Percentiles rank a stretch among this genome's conserved stretches.
These are phyloP conservation scores for Octopus sinensis DNA, from an alignment of 1,140 invertebrate genomes.

Conservation along the genomic window DNA sequence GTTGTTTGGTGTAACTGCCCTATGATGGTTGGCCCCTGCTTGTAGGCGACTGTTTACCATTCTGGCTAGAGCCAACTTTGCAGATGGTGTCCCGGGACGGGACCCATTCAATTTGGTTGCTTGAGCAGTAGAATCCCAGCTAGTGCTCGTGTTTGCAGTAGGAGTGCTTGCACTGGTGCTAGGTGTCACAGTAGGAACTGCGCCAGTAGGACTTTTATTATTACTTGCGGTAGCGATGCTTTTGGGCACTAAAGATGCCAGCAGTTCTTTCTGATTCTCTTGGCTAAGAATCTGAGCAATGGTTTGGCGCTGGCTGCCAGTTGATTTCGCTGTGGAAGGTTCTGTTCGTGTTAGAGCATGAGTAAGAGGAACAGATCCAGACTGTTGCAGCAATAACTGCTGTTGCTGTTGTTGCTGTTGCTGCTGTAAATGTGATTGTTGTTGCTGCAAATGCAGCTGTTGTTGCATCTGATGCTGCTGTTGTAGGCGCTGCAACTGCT, in stretches of 20 bases:
- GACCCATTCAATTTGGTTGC: slow-evolving; percentile 8
- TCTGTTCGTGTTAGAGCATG: not conserved
- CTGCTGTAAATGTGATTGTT: too few species aligned
- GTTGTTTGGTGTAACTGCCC: not conserved
- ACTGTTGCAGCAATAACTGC: too few species aligned
- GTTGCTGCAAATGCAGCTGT: too few species aligned
- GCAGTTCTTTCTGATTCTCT: slow-evolving; percentile 10
- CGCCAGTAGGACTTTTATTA: not conserved
- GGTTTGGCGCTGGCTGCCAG: slow-evolving; percentile 6
- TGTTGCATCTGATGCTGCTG: too few species aligned
- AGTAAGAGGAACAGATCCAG: slow-evolving; percentile 10
- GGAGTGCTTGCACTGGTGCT: not conserved
- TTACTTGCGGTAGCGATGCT: slow-evolving; percentile 17
- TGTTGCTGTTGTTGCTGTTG: too few species aligned
- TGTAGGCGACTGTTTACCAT: slow-evolving; percentile 86
- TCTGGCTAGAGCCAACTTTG: slow-evolving; percentile 91
- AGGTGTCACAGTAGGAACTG: slow-evolving; percentile 10
- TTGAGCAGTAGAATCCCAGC: slow-evolving; percentile 19
- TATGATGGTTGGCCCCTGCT: slow-evolving; percentile 22
- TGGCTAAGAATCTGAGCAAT: slow-evolving; percentile 7
- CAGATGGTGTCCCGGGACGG: slow-evolving; percentile 65
- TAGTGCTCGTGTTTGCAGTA: slow-evolving; percentile 16
- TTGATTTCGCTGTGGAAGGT: not conserved
- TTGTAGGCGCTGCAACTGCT: too few species aligned
- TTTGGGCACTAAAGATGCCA: slow-evolving; percentile 16